Conservation (phyloP, 2,888 invertebrate genomes). For the Parasteatoda lunata region DNA sequence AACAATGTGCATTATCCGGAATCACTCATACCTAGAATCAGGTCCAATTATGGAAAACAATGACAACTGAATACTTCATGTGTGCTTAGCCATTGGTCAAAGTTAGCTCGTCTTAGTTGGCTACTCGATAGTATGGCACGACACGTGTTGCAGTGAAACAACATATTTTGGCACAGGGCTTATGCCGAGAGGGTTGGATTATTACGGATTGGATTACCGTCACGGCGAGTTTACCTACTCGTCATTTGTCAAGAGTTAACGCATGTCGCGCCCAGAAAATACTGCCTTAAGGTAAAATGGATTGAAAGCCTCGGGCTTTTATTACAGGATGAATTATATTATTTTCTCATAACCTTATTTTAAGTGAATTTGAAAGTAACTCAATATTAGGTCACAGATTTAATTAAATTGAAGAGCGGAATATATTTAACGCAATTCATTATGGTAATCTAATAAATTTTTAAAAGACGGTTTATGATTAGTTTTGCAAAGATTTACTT, state of each 20-base stretch:
- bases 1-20: not conserved
- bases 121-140: constrained; percentile 7
- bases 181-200: constrained; percentile 26
- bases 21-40: not conserved
- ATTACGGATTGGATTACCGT: constrained; percentile 9
- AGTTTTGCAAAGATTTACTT: too few relatives aligned
- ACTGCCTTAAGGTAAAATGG: not conserved
- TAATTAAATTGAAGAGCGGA: too few relatives aligned
- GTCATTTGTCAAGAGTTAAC: constrained; percentile 12
- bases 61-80: not conserved
- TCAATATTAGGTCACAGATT: too few relatives aligned
- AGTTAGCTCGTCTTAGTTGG: not conserved
- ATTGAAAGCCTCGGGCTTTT: too few relatives aligned
- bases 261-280: not conserved
- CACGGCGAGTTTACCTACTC: constrained; percentile 12
- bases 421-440: too few relatives aligned
- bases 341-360: too few relatives aligned
- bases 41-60: constrained; percentile 1
- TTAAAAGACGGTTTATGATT: too few relatives aligned
- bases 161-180: constrained; percentile 14
- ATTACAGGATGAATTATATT: too few relatives aligned
- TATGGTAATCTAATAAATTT: too few relatives aligned
- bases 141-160: constrained; percentile 4
- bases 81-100: not conserved
- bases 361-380: too few relatives aligned